Base-by-base conservation (phyloP, 2,888 invertebrate genomes). In the Lypha dubia region DNA sequence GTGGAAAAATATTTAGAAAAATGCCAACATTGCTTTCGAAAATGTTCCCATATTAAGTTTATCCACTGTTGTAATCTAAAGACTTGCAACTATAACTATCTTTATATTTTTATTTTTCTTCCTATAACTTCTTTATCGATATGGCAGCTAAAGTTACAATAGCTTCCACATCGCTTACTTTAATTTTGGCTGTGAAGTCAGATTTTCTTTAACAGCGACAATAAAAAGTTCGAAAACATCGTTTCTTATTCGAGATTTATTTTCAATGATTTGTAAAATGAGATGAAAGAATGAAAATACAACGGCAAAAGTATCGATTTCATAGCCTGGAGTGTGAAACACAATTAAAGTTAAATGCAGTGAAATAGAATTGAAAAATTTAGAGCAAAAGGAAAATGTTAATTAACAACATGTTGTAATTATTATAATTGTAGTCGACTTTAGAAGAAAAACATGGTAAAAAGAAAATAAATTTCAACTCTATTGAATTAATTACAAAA, bases 341-440 rank as follows among this genome's bases (percentile, higher is more conserved):
- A 75, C 44, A 75, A 53, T 65, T 65, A 56, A 56, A 56, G 44
- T 65, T 46, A 46, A 56, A 75, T 17, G 20, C 32, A 35, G 11
- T 28, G 15, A 5, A 65, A 20, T 24, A n/a, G 8, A 17, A 63
- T 28, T 38, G 22, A 60, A 51, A 68, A 60, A 56, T 8, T 17
- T 35, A 4, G n/a, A n/a, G n/a, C 63, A 63, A 58, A 32, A 38
- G 44, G 7, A 35, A 3, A 41, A 75, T 56, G 8, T 58, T 65
- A 73, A 81, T 75, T 68, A 80, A 74, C 53, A 44, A 53, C 49
- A 70, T 49, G 41, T 38, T 22, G 60, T 46, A 71, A 70, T 70
- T 70, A 79, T 44, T 70, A 51, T 4, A 7, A 20, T 46, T 28
- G 15, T 44, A 32, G 15, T 6, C 13, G 20, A 20, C 13, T 17